phyloP scores from a whole-genome alignment of 2,797 vertebrate species.

The Ficedula albicollis region DNA sequence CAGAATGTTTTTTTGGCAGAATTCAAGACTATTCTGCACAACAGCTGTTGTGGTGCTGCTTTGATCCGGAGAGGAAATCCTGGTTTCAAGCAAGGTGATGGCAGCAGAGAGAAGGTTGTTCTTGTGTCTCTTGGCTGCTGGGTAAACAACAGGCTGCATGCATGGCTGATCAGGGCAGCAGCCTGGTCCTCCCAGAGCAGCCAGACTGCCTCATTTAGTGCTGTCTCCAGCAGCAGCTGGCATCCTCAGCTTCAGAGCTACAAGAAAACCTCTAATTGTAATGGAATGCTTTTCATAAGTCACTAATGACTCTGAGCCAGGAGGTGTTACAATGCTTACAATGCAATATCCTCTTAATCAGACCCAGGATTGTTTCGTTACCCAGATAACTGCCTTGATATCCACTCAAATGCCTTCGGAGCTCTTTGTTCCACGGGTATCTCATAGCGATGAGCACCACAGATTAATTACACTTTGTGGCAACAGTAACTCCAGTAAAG shows the following conservation, averaged over 20 bases:
- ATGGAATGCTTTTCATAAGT: not conserved
- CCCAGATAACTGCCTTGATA: not conserved
- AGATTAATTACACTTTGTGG: not conserved
- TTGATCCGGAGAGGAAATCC: conserved; percentile 45
- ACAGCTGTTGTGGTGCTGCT: not conserved
- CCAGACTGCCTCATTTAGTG: not conserved
- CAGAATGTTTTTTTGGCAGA: not conserved
- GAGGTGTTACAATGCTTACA: conserved; percentile 6
- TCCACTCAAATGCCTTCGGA: not conserved
- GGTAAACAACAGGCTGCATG: not conserved
- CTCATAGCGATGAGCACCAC: not conserved
- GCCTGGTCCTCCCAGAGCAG: not conserved
- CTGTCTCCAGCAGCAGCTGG: not conserved
- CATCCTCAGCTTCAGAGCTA: not conserved
- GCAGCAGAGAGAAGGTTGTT: not conserved
- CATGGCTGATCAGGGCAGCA: not conserved
- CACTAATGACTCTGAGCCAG: not conserved
- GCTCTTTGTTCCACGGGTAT: not conserved
- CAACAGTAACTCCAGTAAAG: not conserved
- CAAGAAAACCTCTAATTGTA: not conserved
- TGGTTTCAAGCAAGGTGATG: not conserved
- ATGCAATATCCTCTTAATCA: conserved; percentile 15
- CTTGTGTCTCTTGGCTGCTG: not conserved
- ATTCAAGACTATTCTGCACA: not conserved
- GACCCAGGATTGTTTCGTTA: not conserved